Percentiles rank a stretch among this genome's conserved stretches.
Conservation (phyloP, 2,797 vertebrate genomes). For the Smutsia gigantea region DNA sequence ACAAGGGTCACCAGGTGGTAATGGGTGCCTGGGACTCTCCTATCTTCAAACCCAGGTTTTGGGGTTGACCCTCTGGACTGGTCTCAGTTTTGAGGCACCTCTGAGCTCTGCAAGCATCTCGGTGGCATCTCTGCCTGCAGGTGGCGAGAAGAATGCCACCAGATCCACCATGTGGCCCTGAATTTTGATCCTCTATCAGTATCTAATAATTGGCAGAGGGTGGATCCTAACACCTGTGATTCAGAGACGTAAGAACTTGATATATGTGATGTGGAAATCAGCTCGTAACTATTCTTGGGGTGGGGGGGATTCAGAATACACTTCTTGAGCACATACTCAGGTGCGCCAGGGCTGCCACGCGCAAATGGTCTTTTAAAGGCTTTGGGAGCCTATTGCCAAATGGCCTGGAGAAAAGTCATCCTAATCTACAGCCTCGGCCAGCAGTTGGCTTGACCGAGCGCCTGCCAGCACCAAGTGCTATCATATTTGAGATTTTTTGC, state of each 20-base stretch:
- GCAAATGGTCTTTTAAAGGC: not conserved
- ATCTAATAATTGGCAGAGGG: not conserved
- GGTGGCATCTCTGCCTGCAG: not conserved
- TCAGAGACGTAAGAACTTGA: not conserved
- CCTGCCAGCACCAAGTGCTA: not conserved
- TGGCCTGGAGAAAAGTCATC: not conserved
- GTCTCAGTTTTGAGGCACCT: not conserved
- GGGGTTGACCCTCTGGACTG: not conserved
- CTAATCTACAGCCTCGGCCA: not conserved
- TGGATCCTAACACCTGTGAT: not conserved
- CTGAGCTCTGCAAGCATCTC: not conserved
- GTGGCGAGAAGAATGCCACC: not conserved
- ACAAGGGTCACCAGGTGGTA: not conserved
- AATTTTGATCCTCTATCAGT: not conserved
- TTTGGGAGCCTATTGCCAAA: not conserved
- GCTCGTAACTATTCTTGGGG: not conserved
- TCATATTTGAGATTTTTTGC: not conserved
- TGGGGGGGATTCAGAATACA: not conserved
- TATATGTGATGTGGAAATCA: not conserved
- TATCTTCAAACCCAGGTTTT: not conserved
- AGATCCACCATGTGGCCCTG: not conserved
- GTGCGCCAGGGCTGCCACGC: not conserved
- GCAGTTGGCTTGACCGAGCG: not conserved
- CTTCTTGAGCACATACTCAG: not conserved
- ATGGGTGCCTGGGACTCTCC: not conserved